phyloP scores from a whole-genome alignment of 2,797 vertebrate genomes.

The Thamnophis elegans region DNA sequence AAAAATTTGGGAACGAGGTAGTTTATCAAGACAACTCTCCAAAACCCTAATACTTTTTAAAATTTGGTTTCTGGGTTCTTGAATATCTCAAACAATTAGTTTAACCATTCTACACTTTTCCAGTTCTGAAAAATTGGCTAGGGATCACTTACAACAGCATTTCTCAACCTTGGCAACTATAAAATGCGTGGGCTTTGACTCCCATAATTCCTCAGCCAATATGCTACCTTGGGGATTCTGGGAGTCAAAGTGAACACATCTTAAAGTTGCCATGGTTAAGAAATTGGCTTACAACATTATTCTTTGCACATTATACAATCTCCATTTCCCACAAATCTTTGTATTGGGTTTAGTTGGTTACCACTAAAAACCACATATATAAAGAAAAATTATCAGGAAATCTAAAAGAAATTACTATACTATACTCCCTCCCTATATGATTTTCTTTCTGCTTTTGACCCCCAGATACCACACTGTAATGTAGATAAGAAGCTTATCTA shows the following conservation, averaged over 20 bases:
- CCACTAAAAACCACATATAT: too few relatives aligned
- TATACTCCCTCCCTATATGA: neutral
- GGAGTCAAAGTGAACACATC: neutral
- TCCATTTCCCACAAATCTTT: too few relatives aligned
- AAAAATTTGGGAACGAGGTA: neutral
- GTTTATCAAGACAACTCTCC: neutral
- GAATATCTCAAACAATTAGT: neutral
- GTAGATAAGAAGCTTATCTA: neutral
- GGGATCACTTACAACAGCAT: neutral
- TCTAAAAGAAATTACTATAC: too few relatives aligned
- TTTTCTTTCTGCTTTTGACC: neutral
- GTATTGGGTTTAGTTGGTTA: too few relatives aligned
- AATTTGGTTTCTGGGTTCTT: neutral
- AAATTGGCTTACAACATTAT: neutral
- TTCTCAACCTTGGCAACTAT: neutral
- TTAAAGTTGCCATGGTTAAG: neutral
- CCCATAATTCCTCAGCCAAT: neutral
- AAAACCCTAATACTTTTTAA: neutral
- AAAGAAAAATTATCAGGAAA: too few relatives aligned
- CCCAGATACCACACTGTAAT: neutral
- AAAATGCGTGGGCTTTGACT: neutral
- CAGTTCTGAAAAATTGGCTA: neutral
- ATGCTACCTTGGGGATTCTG: neutral
- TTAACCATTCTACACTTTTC: neutral
- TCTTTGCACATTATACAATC: too few relatives aligned